These are phyloP conservation scores for Lucilia cuprina DNA, from an alignment of 1,140 invertebrate genomes.

Conservation along the genomic window DNA sequence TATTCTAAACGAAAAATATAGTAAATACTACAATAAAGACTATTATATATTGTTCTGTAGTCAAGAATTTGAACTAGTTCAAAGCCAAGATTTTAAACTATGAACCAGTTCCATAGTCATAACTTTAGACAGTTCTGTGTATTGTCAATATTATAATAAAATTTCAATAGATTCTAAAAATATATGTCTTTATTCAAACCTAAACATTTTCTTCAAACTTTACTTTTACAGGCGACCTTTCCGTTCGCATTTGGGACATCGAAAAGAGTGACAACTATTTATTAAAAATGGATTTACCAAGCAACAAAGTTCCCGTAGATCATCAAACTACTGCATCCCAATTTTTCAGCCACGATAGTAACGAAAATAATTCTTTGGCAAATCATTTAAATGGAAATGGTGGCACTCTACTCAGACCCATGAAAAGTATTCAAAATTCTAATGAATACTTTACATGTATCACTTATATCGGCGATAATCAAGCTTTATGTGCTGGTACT, in stretches of 20 bases:
- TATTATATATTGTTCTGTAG: no score
- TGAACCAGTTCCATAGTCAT: no score
- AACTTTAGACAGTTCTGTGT: no score
- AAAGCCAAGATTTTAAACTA: no score
- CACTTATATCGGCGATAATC: conserved; percentile 71
- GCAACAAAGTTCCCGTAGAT: conserved; percentile 15
- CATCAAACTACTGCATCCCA: conserved; percentile 42
- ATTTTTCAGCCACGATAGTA: conserved; percentile 27
- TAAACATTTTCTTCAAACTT: no score
- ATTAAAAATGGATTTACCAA: conserved; percentile 66
- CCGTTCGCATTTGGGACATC: conserved; percentile 91
- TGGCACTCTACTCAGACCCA: not conserved
- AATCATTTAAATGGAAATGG: conserved; percentile 13
- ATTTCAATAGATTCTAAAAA: no score
- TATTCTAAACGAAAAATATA: no score
- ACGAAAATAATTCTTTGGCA: not conserved
- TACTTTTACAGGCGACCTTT: conserved; percentile 68
- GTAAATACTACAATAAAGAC: no score
- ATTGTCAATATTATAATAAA: no score
- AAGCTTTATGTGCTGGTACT: conserved; percentile 87
- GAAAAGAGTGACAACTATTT: conserved; percentile 92
- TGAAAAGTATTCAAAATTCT: conserved; percentile 43
- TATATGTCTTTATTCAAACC: no score
- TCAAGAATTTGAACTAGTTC: no score
- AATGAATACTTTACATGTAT: conserved; percentile 79